Conservation (phyloP, 1,140 invertebrate species). For the Samia ricini region DNA sequence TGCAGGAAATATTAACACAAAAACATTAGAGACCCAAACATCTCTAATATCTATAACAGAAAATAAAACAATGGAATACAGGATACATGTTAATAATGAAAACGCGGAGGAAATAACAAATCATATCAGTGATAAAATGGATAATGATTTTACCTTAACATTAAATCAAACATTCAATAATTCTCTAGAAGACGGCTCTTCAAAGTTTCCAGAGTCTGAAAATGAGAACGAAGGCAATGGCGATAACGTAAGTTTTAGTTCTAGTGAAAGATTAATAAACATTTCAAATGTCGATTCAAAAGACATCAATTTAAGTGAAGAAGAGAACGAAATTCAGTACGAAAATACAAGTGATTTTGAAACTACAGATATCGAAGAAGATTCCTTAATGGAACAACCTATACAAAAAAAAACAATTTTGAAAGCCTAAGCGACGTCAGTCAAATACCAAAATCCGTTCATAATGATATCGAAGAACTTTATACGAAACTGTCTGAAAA, state of each 20-base stretch:
- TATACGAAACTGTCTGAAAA: slow-evolving; percentile 47
- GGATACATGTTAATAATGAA: slow-evolving; percentile 25
- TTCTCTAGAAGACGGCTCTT: slow-evolving; percentile 42
- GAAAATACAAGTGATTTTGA: slow-evolving; percentile 39
- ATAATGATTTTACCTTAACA: background rate
- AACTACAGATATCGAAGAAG: slow-evolving; percentile 55
- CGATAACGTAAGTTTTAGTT: slow-evolving; percentile 21
- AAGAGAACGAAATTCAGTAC: slow-evolving; percentile 23
- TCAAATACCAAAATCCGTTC: slow-evolving; percentile 40
- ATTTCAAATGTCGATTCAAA: slow-evolving; percentile 39
- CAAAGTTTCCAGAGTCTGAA: slow-evolving; percentile 31
- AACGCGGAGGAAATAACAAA: background rate
- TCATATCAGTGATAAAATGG: background rate
- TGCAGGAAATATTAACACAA: slow-evolving; percentile 22
- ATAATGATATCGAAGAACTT: slow-evolving; percentile 51
- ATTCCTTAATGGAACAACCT: slow-evolving; percentile 47
- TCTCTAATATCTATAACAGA: slow-evolving; percentile 54
- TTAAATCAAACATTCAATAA: slow-evolving; percentile 24
- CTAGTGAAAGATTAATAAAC: slow-evolving; percentile 25
- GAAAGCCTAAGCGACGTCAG: slow-evolving; percentile 34
- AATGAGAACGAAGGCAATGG: slow-evolving; percentile 26
- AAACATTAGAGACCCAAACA: slow-evolving; percentile 59
- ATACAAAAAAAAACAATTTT: slow-evolving; percentile 12
- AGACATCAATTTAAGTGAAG: slow-evolving; percentile 24
- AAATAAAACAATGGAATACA: slow-evolving; percentile 49